These are phyloP conservation scores for Cottoperca gobio DNA, from an alignment of 2,797 vertebrate species.

Conservation along the genomic window DNA sequence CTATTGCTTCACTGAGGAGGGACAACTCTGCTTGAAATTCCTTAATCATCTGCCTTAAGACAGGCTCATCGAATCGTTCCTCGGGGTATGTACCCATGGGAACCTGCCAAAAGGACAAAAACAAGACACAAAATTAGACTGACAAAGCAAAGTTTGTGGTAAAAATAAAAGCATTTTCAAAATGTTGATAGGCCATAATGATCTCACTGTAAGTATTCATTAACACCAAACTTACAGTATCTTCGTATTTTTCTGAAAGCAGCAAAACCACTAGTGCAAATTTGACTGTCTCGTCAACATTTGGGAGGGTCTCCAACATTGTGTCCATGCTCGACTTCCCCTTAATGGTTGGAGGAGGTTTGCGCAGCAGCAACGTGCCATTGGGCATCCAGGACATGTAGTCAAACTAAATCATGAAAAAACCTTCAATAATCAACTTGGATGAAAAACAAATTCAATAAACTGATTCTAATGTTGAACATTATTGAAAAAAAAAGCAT, in stretches of 20 bases:
- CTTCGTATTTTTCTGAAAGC: conserved; percentile 74
- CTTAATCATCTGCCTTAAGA: conserved; percentile 63
- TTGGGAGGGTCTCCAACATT: conserved; percentile 81
- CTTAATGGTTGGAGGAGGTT: conserved; percentile 82
- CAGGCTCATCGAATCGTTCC: conserved; percentile 73
- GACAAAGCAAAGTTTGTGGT: not conserved
- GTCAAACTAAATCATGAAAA: conserved; percentile 77
- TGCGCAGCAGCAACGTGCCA: conserved; percentile 71
- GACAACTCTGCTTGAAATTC: conserved; percentile 74
- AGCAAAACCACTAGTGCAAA: conserved; percentile 57
- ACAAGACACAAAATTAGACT: not conserved
- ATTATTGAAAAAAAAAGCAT: not conserved
- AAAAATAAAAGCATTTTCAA: not conserved
- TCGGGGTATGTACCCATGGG: conserved; percentile 78
- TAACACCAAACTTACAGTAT: conserved; percentile 69
- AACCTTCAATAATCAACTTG: not conserved
- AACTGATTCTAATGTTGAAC: not conserved
- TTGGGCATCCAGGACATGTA: conserved; percentile 84
- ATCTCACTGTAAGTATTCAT: not conserved
- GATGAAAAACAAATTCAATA: not conserved
- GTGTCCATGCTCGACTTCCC: conserved; percentile 75
- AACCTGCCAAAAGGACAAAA: conserved; percentile 65
- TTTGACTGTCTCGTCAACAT: conserved; percentile 71
- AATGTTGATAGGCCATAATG: not conserved
- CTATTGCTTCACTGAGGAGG: conserved; percentile 69